Evolutionary conservation across 2,797 vertebrate species (phyloP).

Genomic region (Nothura maculosa): DNA sequence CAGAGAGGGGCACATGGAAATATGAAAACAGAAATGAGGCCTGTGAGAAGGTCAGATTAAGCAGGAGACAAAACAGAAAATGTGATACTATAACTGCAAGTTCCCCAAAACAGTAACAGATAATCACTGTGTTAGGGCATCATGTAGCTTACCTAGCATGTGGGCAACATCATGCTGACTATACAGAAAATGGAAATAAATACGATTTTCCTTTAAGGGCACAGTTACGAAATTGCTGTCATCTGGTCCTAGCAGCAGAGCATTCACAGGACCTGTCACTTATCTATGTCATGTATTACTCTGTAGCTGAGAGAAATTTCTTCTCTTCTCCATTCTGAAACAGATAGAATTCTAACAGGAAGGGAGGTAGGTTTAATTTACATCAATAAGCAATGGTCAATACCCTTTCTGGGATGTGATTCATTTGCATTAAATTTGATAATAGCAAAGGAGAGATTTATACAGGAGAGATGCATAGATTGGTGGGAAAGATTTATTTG

Average conservation of each 20-base stretch:
- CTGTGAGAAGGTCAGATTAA: slow-evolving; percentile 1
- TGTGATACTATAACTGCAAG: background rate
- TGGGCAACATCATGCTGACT: background rate
- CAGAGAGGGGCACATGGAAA: background rate
- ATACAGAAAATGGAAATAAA: background rate
- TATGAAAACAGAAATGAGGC: slow-evolving; percentile 8
- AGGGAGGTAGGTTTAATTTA: background rate
- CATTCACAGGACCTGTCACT: fast-evolving
- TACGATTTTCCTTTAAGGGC: background rate
- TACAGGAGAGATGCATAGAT: background rate
- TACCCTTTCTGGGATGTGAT: background rate
- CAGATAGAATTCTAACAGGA: background rate
- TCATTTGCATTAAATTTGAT: slow-evolving; percentile 6
- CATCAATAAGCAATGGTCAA: background rate
- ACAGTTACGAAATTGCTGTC: background rate
- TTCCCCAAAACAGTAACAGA: background rate
- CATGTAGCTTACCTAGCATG: background rate
- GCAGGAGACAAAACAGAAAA: slow-evolving; percentile 22
- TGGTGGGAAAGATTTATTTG: background rate
- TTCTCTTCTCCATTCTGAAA: background rate
- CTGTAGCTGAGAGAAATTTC: background rate
- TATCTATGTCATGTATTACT: fast-evolving
- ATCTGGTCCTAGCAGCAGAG: background rate
- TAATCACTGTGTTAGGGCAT: background rate
- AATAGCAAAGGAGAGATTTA: background rate